Evolutionary conservation across 35 echinoderm and acorn worm species (phyloP).

Genomic region (Ptychodera flava): DNA sequence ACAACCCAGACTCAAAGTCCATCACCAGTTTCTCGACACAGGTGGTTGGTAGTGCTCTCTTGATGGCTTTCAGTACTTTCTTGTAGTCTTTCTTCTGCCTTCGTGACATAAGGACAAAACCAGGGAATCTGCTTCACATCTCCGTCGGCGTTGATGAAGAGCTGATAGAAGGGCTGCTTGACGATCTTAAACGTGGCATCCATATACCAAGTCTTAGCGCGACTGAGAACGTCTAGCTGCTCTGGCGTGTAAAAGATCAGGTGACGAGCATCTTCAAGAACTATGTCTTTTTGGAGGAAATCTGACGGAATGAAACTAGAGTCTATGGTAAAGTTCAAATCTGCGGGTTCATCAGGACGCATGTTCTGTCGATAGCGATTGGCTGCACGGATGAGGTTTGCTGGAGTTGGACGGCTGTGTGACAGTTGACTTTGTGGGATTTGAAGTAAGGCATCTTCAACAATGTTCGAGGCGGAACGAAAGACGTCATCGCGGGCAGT

Average conservation of each 20-base stretch:
- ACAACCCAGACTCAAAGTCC: not conserved
- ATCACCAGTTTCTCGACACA: not conserved
- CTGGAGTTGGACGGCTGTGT: no score
- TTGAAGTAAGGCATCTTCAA: no score
- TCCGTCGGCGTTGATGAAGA: not conserved
- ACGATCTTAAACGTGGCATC: slow-evolving; percentile 12
- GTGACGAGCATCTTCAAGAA: not conserved
- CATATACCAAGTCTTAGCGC: not conserved
- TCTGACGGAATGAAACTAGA: no score
- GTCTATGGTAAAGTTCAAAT: no score
- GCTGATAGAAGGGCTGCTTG: slow-evolving; percentile 2
- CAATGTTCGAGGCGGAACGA: no score
- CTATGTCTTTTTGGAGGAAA: no score
- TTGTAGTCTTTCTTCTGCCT: not conserved
- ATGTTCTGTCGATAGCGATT: no score
- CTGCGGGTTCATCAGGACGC: no score
- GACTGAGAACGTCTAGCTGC: slow-evolving; percentile 6
- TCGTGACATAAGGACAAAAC: not conserved
- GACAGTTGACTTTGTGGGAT: no score
- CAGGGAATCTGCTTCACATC: not conserved
- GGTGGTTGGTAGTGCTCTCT: not conserved
- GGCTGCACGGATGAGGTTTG: no score
- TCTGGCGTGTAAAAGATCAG: slow-evolving; percentile 9
- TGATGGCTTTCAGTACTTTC: not conserved
- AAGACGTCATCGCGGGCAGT: no score